Evolutionary conservation across 1,140 invertebrate species (phyloP).

Genomic region (Drosophila mojavensis): DNA sequence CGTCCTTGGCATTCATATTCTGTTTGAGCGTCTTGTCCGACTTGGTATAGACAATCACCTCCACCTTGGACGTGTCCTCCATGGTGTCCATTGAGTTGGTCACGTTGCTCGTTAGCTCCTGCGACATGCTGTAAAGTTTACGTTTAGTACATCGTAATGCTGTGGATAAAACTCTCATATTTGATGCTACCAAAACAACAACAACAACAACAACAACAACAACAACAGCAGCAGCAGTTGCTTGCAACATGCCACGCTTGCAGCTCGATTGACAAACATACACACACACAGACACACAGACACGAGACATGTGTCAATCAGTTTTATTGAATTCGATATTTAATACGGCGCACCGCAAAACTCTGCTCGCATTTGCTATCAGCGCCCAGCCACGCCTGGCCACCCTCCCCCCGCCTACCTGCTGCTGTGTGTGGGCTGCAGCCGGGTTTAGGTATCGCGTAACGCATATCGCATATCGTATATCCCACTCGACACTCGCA

Average conservation of each 20-base stretch:
- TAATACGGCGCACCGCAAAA: conserved; percentile 50
- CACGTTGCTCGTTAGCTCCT: conserved; percentile 34
- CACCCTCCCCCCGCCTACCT: not conserved
- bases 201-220: conserved; percentile 1
- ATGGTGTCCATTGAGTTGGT: not conserved
- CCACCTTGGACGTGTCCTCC: conserved; percentile 71
- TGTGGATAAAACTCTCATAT: conserved; percentile 32
- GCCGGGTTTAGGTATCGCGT: conserved; percentile 33
- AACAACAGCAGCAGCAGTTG: not conserved
- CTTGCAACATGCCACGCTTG: not conserved
- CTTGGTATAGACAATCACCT: conserved; percentile 79
- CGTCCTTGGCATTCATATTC: conserved; percentile 83
- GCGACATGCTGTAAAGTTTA: conserved; percentile 66
- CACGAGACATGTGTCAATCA: conserved; percentile 67
- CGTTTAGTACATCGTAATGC: not conserved
- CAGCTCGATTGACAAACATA: conserved; percentile 13
- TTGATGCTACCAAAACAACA: conserved; percentile 61
- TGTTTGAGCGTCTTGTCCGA: conserved; percentile 82
- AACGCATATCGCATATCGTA: conserved; percentile 40
- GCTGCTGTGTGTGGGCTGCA: conserved; percentile 11
- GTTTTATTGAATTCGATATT: conserved; percentile 81
- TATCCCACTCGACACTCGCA: conserved; percentile 26
- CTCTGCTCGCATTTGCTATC: conserved; percentile 27
- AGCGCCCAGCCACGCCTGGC: not conserved
- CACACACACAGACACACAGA: not conserved